phyloP scores from a whole-genome alignment of 2,888 invertebrate genomes.

The Plebejus anna region DNA sequence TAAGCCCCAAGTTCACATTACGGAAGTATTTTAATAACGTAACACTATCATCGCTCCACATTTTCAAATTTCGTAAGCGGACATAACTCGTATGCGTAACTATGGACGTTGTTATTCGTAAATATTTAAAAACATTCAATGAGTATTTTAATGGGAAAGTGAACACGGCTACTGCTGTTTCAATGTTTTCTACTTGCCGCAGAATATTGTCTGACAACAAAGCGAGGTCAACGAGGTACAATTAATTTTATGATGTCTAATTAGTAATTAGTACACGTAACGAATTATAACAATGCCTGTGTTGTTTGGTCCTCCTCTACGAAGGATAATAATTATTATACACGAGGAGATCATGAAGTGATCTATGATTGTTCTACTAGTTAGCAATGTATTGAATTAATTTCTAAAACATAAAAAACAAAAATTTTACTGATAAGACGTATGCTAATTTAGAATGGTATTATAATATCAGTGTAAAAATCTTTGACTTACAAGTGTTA shows the following conservation, averaged over 20 bases:
- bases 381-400: too few species aligned
- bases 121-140: neutral
- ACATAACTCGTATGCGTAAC: neutral
- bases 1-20: neutral
- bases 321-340: neutral
- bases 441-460: too few species aligned
- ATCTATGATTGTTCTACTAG: neutral
- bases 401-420: too few species aligned
- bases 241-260: constrained; percentile 1
- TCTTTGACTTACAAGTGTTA: neutral
- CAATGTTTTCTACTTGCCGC: neutral
- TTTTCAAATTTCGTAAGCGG: neutral
- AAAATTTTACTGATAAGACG: neutral
- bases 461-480: neutral
- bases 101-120: neutral
- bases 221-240: constrained; percentile 10
- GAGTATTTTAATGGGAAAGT: neutral
- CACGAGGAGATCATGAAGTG: neutral
- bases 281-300: constrained; percentile 3
- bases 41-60: neutral
- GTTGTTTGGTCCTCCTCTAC: neutral
- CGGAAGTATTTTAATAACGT: neutral
- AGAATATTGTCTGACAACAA: constrained; percentile 15
- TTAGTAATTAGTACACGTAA: constrained; percentile 2
- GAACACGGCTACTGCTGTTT: neutral